Percentiles rank a stretch among this genome's conserved stretches.
Conservation (phyloP, 2,113 vertebrate genomes). For the Phoenicopterus ruber region DNA sequence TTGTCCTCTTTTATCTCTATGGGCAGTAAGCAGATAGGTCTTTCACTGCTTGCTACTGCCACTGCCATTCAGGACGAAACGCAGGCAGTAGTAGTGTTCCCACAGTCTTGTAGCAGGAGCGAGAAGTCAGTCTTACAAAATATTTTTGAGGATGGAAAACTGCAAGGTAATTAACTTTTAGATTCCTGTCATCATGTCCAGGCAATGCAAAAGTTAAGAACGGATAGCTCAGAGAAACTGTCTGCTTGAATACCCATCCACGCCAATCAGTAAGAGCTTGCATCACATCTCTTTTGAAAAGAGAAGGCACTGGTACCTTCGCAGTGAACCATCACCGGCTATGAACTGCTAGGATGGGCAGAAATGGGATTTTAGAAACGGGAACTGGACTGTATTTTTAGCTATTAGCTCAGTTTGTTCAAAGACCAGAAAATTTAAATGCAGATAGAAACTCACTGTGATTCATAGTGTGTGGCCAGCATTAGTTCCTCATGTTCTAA, state of each 20-base stretch:
- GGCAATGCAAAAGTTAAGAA: not conserved
- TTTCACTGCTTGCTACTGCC: not conserved
- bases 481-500: slow-evolving; percentile 9
- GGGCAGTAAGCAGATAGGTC: not conserved
- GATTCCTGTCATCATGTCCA: not conserved
- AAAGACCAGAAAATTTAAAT: slow-evolving; percentile 4
- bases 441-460: not conserved
- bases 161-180: not conserved
- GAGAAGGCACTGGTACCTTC: not conserved
- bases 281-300: not conserved
- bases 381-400: slow-evolving; percentile 4
- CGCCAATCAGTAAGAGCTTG: not conserved
- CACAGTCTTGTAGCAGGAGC: not conserved
- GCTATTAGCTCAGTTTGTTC: slow-evolving; percentile 25
- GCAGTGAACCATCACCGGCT: not conserved
- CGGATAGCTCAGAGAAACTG: not conserved
- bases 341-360: not conserved
- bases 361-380: not conserved
- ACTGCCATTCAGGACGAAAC: not conserved
- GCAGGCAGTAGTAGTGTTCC: not conserved
- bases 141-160: not conserved
- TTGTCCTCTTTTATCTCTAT: not conserved
- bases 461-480: not conserved
- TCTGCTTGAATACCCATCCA: not conserved
- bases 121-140: not conserved